Conservation (phyloP, 2,113 vertebrate genomes). For the Archilochus colubris region DNA sequence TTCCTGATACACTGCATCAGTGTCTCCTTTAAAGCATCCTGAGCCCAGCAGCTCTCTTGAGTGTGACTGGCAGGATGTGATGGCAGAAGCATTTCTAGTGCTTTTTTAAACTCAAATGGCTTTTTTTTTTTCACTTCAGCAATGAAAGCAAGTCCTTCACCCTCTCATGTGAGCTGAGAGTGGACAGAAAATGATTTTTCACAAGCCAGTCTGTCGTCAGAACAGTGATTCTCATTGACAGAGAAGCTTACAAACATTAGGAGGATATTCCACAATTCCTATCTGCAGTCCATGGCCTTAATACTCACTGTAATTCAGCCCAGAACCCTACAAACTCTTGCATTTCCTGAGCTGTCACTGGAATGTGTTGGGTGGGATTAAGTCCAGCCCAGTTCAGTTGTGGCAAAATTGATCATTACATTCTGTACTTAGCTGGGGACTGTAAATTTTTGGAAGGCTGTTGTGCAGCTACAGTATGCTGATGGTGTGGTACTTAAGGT, state of each 20-base stretch:
- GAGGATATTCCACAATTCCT: conserved; percentile 27
- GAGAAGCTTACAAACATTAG: conserved; percentile 50
- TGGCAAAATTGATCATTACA: conserved; percentile 35
- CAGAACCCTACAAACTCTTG: background rate
- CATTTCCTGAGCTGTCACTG: conserved; percentile 8
- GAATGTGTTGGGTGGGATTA: background rate
- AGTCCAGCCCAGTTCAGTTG: background rate
- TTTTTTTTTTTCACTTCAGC: background rate
- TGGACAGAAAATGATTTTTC: conserved; percentile 13
- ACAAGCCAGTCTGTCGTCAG: background rate
- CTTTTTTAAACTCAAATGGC: background rate
- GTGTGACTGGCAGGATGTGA: background rate
- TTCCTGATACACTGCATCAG: background rate
- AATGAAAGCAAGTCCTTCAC: background rate
- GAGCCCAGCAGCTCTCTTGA: background rate
- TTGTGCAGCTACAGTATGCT: background rate
- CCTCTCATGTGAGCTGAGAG: conserved; percentile 7
- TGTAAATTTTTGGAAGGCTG: conserved; percentile 29
- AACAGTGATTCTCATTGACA: conserved; percentile 6
- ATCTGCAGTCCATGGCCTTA: background rate
- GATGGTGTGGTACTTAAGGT: background rate
- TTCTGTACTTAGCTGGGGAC: background rate
- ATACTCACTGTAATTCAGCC: conserved; percentile 23
- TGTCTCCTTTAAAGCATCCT: background rate
- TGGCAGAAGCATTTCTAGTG: background rate